A percentile compares a stretch with the other conserved stretches of the same genome.
phyloP scores from a whole-genome alignment of 2,888 invertebrate genomes.

The Ormia ochracea region DNA sequence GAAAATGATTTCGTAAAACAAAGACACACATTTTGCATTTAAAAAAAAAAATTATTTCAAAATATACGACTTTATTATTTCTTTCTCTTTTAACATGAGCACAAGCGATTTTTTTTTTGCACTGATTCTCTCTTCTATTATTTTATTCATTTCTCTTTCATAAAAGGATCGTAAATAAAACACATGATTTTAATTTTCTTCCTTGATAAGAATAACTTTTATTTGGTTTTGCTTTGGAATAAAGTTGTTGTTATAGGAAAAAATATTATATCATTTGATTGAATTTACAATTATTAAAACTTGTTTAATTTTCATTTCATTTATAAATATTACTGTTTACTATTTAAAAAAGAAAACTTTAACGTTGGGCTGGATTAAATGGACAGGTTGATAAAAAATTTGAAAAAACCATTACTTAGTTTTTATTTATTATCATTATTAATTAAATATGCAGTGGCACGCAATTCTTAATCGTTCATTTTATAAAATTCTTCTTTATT shows the following conservation, averaged over 20 bases:
- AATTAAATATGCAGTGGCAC: not conserved
- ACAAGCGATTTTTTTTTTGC: too few relatives aligned
- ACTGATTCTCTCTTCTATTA: too few relatives aligned
- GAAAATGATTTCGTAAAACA: too few relatives aligned
- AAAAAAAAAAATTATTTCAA: too few relatives aligned
- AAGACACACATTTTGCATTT: too few relatives aligned
- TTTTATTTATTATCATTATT: constrained; percentile 1
- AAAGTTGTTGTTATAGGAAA: constrained; percentile 52
- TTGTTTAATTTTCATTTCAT: constrained; percentile 35
- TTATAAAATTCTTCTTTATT: too few relatives aligned
- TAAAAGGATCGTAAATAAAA: constrained; percentile 48
- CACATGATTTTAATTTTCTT: constrained; percentile 27
- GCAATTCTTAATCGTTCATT: not conserved
- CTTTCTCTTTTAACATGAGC: too few relatives aligned
- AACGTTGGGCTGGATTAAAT: constrained; percentile 62
- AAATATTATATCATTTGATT: constrained; percentile 42
- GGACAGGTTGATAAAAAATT: constrained; percentile 54
- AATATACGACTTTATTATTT: too few relatives aligned
- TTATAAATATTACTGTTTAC: constrained; percentile 37
- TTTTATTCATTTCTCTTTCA: too few relatives aligned
- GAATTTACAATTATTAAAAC: constrained; percentile 51
- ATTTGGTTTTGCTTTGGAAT: constrained; percentile 48
- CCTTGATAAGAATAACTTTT: constrained; percentile 34
- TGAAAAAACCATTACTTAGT: constrained; percentile 6
- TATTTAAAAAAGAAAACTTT: constrained; percentile 44